phyloP scores from a whole-genome alignment of 2,113 vertebrate species.

The Hyla sarda region DNA sequence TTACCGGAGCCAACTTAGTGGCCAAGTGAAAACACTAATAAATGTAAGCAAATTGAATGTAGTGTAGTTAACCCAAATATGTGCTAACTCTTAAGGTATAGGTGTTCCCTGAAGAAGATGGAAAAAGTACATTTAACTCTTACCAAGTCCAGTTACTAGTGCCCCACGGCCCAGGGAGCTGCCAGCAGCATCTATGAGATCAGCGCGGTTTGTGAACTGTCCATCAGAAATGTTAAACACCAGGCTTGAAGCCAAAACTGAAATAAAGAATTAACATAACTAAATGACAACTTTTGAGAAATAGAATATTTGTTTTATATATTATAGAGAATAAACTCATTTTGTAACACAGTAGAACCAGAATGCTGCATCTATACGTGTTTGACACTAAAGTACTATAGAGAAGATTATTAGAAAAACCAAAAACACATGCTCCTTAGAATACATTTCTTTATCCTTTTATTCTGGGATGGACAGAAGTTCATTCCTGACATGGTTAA shows the following conservation, averaged over 20 bases:
- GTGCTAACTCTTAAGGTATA: background rate
- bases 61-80: background rate
- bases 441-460: no score
- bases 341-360: no score
- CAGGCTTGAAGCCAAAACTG: conserved; percentile 93
- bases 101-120: no score
- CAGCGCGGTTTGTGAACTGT: conserved; percentile 92
- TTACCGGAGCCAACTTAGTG: background rate
- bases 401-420: no score
- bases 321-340: no score
- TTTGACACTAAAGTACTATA: no score
- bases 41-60: background rate
- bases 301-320: no score
- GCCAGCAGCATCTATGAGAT: conserved; percentile 95
- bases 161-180: conserved; percentile 96
- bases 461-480: no score
- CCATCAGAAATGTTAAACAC: conserved; percentile 93
- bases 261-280: background rate
- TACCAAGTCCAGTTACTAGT: conserved; percentile 94
- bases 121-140: conserved; percentile 61
- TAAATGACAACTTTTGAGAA: background rate
- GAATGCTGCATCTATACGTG: no score
- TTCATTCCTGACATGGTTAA: no score
- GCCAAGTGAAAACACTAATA: no score
- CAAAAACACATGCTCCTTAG: no score